Evolutionary conservation across 2,888 invertebrate species (phyloP), one percentile per base, ranked within the genome.

Genomic region (Lasioglossum oenotherae): DNA sequence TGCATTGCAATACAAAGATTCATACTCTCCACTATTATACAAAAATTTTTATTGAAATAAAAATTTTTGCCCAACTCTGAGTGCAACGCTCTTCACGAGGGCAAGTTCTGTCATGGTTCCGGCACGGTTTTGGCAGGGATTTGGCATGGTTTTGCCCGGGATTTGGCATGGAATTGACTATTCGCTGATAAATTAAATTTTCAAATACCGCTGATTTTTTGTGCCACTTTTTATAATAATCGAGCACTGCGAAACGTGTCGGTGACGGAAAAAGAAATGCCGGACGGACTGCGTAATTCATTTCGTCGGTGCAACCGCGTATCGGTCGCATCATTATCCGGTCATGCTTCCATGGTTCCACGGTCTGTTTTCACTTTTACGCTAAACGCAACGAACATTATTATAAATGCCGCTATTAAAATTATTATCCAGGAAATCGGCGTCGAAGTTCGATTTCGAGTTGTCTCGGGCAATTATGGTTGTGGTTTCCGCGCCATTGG

Each of bases 361-460:
- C 38, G 14, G 87, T 16, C 81, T 78, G 91, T 92, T 93, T 93
- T 93, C 93, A 93, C 93, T 93, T 93, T 93, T 90, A 89, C 84
- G 89, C 82, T 91, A 91, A 92, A 90, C 90, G 90, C 84, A 79
- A 85, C 82, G 89, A 85, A 89, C 86, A 92, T 92, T 92, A 91
- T 92, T 89, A 81, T 91, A 91, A 92, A 89, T 74, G 74, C 57
- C 69, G 49, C 41, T 57, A 77, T 78, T 71, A 71, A 77, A 86
- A 82, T 87, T 60, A 69, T 76, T 75, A 67, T 19, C 41, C 49
- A 78, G 57, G 71, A 71, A 72, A 71, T 41, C 71, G 27, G 23
- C n/a, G 69, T 78, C 12, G 35, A 76, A 64, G 41, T 64, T 64
- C 73, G 16, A 67, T n/a, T 76, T 60, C 41, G 5, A 16, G 41